Conservation (phyloP, 2,888 invertebrate species). For the Synergus itoensis region DNA sequence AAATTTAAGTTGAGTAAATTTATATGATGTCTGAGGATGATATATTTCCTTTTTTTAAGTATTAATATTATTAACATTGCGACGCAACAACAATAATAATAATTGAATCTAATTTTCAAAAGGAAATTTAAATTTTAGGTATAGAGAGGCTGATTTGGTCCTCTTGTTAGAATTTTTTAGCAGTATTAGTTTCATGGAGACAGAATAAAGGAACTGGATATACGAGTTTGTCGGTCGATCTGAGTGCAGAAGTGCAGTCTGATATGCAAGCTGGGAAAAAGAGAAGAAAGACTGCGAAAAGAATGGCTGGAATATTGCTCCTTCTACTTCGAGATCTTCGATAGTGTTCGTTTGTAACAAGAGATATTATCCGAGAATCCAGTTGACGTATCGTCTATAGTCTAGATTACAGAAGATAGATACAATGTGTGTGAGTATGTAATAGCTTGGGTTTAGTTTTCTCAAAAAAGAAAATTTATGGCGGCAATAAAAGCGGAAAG, state of each 20-base stretch:
- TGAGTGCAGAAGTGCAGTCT: slow-evolving; percentile 17
- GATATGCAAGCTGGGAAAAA: slow-evolving; percentile 42
- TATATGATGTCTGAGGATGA: too few relatives aligned
- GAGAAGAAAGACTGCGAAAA: slow-evolving; percentile 33
- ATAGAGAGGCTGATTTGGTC: not conserved
- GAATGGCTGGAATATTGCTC: slow-evolving; percentile 36
- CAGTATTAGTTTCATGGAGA: not conserved
- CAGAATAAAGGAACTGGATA: slow-evolving; percentile 49
- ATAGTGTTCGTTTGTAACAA: slow-evolving; percentile 34
- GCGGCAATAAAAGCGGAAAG: slow-evolving; percentile 7
- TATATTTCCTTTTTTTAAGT: too few relatives aligned
- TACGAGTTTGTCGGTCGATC: slow-evolving; percentile 48
- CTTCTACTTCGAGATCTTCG: slow-evolving; percentile 24
- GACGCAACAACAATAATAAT: too few relatives aligned
- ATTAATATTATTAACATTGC: too few relatives aligned
- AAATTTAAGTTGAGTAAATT: too few relatives aligned
- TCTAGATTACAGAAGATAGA: slow-evolving; percentile 27
- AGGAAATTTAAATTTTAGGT: too few relatives aligned
- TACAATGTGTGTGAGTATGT: not conserved
- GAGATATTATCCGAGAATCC: slow-evolving; percentile 20
- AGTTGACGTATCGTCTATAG: slow-evolving; percentile 28
- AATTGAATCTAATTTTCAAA: too few relatives aligned
- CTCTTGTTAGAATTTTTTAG: not conserved
- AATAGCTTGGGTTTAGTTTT: slow-evolving; percentile 18
- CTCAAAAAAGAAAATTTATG: slow-evolving; percentile 41